phyloP scores from a whole-genome alignment of 2,113 vertebrate genomes.

The Xiphias gladius region DNA sequence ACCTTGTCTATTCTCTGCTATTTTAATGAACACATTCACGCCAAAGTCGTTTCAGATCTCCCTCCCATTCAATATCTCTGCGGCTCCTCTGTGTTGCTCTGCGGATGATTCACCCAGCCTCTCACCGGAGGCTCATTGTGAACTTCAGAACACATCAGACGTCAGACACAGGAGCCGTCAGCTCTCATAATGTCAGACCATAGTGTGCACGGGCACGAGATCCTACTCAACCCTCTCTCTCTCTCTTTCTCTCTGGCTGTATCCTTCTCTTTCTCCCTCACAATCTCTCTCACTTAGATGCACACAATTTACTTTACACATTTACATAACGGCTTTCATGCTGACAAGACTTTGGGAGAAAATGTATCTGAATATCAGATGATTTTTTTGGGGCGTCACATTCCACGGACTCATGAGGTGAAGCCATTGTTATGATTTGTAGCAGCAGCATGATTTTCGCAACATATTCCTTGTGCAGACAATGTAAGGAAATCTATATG shows the following conservation, averaged over 20 bases:
- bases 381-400: neutral
- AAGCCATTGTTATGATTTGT: neutral
- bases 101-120: constrained; percentile 79
- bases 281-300: constrained; percentile 38
- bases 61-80: constrained; percentile 67
- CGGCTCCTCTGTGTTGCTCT: constrained; percentile 54
- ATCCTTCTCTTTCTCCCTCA: constrained; percentile 18
- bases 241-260: constrained; percentile 20
- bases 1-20: constrained; percentile 56
- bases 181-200: constrained; percentile 80
- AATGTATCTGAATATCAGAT: neutral
- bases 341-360: constrained; percentile 7
- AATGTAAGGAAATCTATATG: neutral
- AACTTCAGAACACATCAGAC: constrained; percentile 86
- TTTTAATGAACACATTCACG: constrained; percentile 66
- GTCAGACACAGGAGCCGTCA: constrained; percentile 83
- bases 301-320: constrained; percentile 31
- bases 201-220: constrained; percentile 53
- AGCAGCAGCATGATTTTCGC: neutral
- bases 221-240: constrained; percentile 43
- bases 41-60: constrained; percentile 47
- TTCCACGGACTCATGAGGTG: neutral
- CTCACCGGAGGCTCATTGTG: constrained; percentile 86
- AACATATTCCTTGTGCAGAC: neutral
- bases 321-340: constrained; percentile 30